phyloP scores from a whole-genome alignment of 2,888 invertebrate species.

The Drosophila yooni region DNA sequence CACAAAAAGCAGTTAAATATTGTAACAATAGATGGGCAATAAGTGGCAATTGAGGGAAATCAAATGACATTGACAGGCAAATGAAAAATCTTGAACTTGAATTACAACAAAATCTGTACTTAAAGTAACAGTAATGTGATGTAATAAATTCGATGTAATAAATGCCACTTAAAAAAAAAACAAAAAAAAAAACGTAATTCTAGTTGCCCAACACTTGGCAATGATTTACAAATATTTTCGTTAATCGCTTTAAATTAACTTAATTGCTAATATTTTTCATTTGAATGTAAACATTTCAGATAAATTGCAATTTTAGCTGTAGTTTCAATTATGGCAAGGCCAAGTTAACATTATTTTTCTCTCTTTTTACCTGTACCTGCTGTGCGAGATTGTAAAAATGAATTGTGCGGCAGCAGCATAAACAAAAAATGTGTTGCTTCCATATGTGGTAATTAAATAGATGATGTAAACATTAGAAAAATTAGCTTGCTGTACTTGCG shows the following conservation, averaged over 20 bases:
- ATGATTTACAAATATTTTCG: slow-evolving; percentile 25
- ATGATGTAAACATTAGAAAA: slow-evolving; percentile 34
- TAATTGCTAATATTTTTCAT: slow-evolving; percentile 36
- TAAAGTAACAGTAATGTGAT: background rate
- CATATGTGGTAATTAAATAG: slow-evolving; percentile 44
- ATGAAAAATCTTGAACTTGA: background rate
- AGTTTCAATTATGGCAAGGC: slow-evolving; percentile 12
- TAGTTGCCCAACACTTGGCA: slow-evolving; percentile 2
- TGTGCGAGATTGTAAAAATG: slow-evolving; percentile 20
- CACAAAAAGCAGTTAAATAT: background rate
- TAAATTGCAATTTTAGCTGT: slow-evolving; percentile 18
- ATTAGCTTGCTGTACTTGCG: background rate
- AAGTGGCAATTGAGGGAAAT: background rate
- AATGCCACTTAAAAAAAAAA: background rate
- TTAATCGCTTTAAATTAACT: slow-evolving; percentile 17
- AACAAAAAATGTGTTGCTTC: slow-evolving; percentile 11
- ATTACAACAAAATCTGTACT: too few relatives aligned
- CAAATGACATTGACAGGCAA: slow-evolving; percentile 3
- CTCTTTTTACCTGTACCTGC: slow-evolving; percentile 10
- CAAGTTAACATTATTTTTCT: background rate
- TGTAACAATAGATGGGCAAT: background rate
- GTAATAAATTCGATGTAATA: background rate
- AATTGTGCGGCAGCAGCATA: slow-evolving; percentile 9
- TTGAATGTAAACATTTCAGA: slow-evolving; percentile 28
- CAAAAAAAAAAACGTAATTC: background rate